Percentiles rank a stretch among this genome's conserved stretches.
These are phyloP conservation scores for Parthenolecanium corni DNA, from an alignment of 2,888 invertebrate species.

Conservation along the genomic window DNA sequence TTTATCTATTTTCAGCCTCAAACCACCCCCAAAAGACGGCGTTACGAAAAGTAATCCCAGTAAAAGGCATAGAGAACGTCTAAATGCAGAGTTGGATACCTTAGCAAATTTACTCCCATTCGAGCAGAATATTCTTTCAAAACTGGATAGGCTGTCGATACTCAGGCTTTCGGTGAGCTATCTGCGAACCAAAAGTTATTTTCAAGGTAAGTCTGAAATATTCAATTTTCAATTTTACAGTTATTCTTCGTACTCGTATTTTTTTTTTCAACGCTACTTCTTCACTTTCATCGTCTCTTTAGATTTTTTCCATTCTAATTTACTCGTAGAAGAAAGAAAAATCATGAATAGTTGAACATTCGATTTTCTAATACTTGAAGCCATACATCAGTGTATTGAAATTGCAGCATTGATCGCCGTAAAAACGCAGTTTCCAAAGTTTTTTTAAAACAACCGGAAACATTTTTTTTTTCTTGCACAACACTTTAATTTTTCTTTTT, in stretches of 20 bases:
- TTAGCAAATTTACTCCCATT: conserved; percentile 88
- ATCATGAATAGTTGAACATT: too few species aligned
- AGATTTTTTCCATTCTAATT: too few species aligned
- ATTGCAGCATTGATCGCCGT: too few species aligned
- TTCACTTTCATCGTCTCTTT: neutral
- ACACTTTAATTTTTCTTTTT: too few species aligned
- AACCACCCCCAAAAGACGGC: conserved; percentile 75
- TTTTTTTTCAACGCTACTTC: neutral
- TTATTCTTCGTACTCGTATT: neutral
- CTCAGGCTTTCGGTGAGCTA: conserved; percentile 96
- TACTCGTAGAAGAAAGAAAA: too few species aligned
- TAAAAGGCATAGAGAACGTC: conserved; percentile 91
- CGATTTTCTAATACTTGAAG: too few species aligned
- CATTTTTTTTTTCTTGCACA: too few species aligned
- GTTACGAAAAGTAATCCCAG: conserved; percentile 96
- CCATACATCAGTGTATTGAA: too few species aligned
- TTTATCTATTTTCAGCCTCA: conserved; percentile 58
- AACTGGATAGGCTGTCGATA: conserved; percentile 95
- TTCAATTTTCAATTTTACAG: neutral
- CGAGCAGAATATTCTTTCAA: conserved; percentile 95
- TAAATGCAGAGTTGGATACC: conserved; percentile 96
- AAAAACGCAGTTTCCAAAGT: too few species aligned
- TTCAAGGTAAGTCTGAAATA: conserved; percentile 70
- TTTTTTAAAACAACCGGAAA: too few species aligned
- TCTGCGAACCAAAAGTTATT: conserved; percentile 96